A percentile compares a stretch with the other conserved stretches of the same genome.
Evolutionary conservation across 1,140 invertebrate genomes (phyloP).

Genomic region (Phymorhynchus buccinoides): DNA sequence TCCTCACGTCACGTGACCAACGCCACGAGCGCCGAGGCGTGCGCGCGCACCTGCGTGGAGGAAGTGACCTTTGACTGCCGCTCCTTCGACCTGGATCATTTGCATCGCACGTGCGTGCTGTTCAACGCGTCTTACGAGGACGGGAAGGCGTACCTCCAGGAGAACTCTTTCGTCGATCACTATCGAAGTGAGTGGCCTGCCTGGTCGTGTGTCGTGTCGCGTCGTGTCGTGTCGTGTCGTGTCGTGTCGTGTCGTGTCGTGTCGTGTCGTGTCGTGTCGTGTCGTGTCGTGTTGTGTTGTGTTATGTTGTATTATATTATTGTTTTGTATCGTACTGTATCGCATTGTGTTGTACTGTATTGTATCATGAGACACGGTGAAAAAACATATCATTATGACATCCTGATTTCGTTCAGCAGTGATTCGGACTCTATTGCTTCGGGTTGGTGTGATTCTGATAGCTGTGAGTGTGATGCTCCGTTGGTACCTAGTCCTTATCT

Average conservation of each 20-base stretch:
- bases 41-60: constrained; percentile 56
- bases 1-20: constrained; percentile 55
- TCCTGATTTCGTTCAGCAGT: too few relatives aligned
- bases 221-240: not conserved
- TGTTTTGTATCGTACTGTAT: too few relatives aligned
- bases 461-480: too few relatives aligned
- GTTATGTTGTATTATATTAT: too few relatives aligned
- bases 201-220: not conserved
- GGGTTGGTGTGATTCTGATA: too few relatives aligned
- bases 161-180: constrained; percentile 56
- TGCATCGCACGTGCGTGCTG: constrained; percentile 52
- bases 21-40: constrained; percentile 54
- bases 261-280: not conserved
- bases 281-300: too few relatives aligned
- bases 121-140: constrained; percentile 60
- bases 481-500: too few relatives aligned
- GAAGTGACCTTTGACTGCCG: constrained; percentile 64
- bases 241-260: not conserved
- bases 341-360: too few relatives aligned
- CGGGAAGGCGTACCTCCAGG: constrained; percentile 50
- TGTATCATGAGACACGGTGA: too few relatives aligned
- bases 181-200: constrained; percentile 62
- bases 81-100: constrained; percentile 65
- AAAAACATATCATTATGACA: too few relatives aligned
- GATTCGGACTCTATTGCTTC: too few relatives aligned